Evolutionary conservation across 2,797 vertebrate genomes (phyloP).

Genomic region (Acrossocheilus wenchowensis): DNA sequence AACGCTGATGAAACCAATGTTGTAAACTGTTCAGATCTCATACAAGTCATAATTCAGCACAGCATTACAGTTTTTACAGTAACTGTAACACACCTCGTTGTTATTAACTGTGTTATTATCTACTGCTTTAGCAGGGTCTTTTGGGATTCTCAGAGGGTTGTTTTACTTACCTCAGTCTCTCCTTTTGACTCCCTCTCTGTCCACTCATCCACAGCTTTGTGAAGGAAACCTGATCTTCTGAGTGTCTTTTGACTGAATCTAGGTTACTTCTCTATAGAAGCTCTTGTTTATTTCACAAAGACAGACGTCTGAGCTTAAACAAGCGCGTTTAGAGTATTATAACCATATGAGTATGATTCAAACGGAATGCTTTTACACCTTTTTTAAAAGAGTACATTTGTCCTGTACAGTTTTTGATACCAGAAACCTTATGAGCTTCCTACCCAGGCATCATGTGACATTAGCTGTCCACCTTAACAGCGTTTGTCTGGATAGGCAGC

Average conservation of each 20-base stretch:
- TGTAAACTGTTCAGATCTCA: neutral
- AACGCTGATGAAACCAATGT: neutral
- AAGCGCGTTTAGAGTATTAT: neutral
- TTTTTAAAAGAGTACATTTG: neutral
- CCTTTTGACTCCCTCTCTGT: neutral
- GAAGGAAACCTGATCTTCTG: constrained; percentile 65
- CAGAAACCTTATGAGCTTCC: neutral
- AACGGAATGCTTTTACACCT: neutral
- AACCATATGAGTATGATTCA: neutral
- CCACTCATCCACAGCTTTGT: constrained; percentile 60
- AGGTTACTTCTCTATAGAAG: constrained; percentile 51
- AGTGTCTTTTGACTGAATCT: constrained; percentile 61
- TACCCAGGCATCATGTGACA: neutral
- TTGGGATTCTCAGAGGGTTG: neutral
- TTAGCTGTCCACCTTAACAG: neutral
- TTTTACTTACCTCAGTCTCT: neutral
- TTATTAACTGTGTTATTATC: neutral
- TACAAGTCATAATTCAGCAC: neutral
- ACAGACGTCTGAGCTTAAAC: neutral
- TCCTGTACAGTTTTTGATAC: neutral
- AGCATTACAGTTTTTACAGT: neutral
- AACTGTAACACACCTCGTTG: neutral
- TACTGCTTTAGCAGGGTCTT: neutral
- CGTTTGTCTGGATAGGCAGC: neutral
- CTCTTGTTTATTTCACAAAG: constrained; percentile 16